Percentiles rank a stretch among this genome's conserved stretches.
Conservation (phyloP, 2,888 invertebrate species). For the Phania funesta region DNA sequence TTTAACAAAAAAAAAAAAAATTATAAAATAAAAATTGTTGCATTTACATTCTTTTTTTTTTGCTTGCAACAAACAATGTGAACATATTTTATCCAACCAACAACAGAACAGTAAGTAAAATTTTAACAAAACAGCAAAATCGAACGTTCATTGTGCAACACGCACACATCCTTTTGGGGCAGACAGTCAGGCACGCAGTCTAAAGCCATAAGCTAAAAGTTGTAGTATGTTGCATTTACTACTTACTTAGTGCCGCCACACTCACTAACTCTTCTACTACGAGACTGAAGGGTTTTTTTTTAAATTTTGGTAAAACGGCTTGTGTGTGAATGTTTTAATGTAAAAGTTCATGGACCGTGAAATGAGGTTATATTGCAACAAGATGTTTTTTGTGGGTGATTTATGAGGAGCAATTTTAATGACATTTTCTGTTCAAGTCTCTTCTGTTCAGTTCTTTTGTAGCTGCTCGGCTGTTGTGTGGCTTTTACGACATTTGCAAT, state of each 20-base stretch:
- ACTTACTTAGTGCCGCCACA: conserved; percentile 6
- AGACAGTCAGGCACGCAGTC: conserved; percentile 51
- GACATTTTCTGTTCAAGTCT: conserved; percentile 72
- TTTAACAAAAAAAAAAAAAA: not conserved
- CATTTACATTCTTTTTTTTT: not conserved
- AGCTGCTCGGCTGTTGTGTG: conserved; percentile 6
- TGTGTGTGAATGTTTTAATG: conserved; percentile 51
- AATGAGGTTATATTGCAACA: conserved; percentile 76
- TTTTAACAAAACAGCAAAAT: not conserved
- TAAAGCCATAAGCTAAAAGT: conserved; percentile 39
- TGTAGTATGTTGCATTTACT: conserved; percentile 21
- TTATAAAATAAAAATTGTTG: not conserved
- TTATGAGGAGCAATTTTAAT: conserved; percentile 80
- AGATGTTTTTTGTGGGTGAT: conserved; percentile 71
- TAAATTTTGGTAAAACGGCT: not conserved
- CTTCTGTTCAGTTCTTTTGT: conserved; percentile 17
- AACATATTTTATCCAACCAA: conserved; percentile 27
- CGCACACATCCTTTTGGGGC: not conserved
- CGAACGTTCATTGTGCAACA: not conserved
- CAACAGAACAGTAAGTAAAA: conserved; percentile 26
- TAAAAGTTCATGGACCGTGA: conserved; percentile 77
- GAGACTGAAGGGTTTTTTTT: conserved; percentile 24
- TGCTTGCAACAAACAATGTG: conserved; percentile 17
- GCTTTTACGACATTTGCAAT: conserved; percentile 31
- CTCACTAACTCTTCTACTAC: conserved; percentile 2